Evolutionary conservation across 53 echinoderm and acorn worm genomes (phyloP).

Genomic region (Paelopatides confundens): DNA sequence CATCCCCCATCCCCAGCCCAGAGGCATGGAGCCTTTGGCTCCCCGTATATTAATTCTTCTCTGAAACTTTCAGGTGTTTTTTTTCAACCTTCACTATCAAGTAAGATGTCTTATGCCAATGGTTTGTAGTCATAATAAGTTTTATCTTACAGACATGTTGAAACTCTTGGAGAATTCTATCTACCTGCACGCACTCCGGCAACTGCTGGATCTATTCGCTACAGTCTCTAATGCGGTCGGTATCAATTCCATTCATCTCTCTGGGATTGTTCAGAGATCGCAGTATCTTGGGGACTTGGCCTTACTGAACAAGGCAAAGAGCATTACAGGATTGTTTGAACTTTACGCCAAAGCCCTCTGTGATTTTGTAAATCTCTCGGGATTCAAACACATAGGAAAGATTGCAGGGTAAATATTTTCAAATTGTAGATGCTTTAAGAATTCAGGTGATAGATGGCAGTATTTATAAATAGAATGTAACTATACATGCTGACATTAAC

Average conservation of each 20-base stretch:
- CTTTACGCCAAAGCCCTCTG: slow-evolving; percentile 85
- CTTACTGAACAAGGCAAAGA: slow-evolving; percentile 73
- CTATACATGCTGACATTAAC: too few species aligned
- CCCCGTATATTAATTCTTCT: too few species aligned
- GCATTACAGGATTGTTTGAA: slow-evolving; percentile 80
- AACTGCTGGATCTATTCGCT: slow-evolving; percentile 67
- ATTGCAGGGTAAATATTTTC: slow-evolving; percentile 68
- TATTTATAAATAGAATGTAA: too few species aligned
- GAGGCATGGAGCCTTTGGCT: too few species aligned
- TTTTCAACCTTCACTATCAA: too few species aligned
- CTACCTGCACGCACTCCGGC: slow-evolving; percentile 82
- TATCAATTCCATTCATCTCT: slow-evolving; percentile 80
- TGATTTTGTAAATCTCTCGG: slow-evolving; percentile 88
- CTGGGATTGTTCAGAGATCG: slow-evolving; percentile 75
- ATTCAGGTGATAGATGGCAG: too few species aligned
- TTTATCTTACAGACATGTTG: slow-evolving; percentile 69
- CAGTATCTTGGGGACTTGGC: slow-evolving; percentile 76
- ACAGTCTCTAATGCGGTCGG: slow-evolving; percentile 69
- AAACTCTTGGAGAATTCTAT: slow-evolving; percentile 81
- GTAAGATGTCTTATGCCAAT: too few species aligned
- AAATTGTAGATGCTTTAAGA: too few species aligned
- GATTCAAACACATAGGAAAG: slow-evolving; percentile 90
- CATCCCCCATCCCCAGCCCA: too few species aligned
- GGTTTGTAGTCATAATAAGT: too few species aligned
- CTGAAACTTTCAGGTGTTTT: too few species aligned